Conservation (phyloP, 1,140 invertebrate genomes). For the Vanessa atalanta region DNA sequence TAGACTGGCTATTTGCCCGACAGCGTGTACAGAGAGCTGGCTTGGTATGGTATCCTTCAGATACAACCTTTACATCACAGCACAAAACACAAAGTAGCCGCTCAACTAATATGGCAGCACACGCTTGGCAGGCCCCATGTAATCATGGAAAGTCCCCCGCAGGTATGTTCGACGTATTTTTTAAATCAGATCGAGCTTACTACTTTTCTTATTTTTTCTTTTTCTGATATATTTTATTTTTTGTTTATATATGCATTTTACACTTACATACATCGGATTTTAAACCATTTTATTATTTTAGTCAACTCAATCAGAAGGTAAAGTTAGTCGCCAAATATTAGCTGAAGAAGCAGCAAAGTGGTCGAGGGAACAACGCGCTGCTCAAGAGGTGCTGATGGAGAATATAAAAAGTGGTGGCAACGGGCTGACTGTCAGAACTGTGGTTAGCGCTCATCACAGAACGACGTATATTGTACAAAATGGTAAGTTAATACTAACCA, state of each 20-base stretch:
- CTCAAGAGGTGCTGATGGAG: slow-evolving; percentile 74
- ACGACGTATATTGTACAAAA: slow-evolving; percentile 74
- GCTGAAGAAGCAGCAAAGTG: slow-evolving; percentile 74
- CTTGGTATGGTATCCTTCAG: slow-evolving; percentile 75
- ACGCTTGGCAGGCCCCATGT: slow-evolving; percentile 72
- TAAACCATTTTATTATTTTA: slow-evolving; percentile 28
- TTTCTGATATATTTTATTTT: too few relatives aligned
- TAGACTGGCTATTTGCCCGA: slow-evolving; percentile 74
- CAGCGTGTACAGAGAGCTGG: slow-evolving; percentile 73
- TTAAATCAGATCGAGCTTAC: background rate
- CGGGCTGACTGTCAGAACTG: slow-evolving; percentile 69
- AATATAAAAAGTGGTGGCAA: slow-evolving; percentile 76
- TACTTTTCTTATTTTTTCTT: background rate
- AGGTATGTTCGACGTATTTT: slow-evolving; percentile 44
- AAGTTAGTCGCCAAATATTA: slow-evolving; percentile 70
- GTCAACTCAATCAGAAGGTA: slow-evolving; percentile 71
- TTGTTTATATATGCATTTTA: too few relatives aligned
- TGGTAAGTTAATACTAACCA: slow-evolving; percentile 40
- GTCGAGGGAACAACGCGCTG: slow-evolving; percentile 71
- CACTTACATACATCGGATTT: too few relatives aligned
- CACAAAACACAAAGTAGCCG: slow-evolving; percentile 68
- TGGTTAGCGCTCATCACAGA: slow-evolving; percentile 55
- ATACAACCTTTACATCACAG: slow-evolving; percentile 73
- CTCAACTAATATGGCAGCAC: slow-evolving; percentile 73
- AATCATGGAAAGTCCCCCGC: slow-evolving; percentile 72